These are phyloP conservation scores for Mesoclemmys tuberculata DNA, from an alignment of 2,113 vertebrate species.

Conservation along the genomic window DNA sequence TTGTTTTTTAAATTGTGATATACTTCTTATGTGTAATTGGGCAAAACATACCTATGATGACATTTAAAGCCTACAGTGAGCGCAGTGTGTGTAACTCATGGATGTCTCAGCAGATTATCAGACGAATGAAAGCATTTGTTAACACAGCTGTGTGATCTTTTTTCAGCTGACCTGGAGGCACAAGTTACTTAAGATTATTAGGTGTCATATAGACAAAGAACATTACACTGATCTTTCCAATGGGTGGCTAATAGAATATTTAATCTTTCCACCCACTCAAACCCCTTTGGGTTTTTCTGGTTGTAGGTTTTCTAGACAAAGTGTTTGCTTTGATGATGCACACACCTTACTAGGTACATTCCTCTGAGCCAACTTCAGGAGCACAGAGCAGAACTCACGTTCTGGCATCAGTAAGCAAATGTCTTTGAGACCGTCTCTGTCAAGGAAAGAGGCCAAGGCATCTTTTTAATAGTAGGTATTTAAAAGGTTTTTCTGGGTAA, in stretches of 20 bases:
- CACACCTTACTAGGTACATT: constrained; percentile 26
- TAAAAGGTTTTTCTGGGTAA: neutral
- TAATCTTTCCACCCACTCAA: constrained; percentile 40
- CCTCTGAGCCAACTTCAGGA: constrained; percentile 18
- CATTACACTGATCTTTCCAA: constrained; percentile 55
- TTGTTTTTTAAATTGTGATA: constrained; percentile 28
- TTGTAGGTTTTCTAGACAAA: constrained; percentile 44
- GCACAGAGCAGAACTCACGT: constrained; percentile 5
- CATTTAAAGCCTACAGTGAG: constrained; percentile 47
- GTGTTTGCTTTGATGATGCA: constrained; percentile 54
- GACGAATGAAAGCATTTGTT: constrained; percentile 67
- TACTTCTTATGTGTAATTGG: neutral
- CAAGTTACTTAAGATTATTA: constrained; percentile 70
- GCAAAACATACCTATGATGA: neutral
- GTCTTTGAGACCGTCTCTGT: neutral
- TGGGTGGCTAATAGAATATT: constrained; percentile 40
- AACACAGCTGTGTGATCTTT: constrained; percentile 63
- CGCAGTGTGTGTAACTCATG: constrained; percentile 4
- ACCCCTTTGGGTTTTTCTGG: constrained; percentile 22
- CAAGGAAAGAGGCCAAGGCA: neutral
- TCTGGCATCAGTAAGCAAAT: constrained; percentile 5
- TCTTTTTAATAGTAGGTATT: neutral
- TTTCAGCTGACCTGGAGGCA: constrained; percentile 55
- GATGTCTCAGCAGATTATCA: constrained; percentile 60
- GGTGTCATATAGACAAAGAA: constrained; percentile 56